Conservation (phyloP, 2,113 vertebrate genomes). For the Cyphomyrus plagiostoma region DNA sequence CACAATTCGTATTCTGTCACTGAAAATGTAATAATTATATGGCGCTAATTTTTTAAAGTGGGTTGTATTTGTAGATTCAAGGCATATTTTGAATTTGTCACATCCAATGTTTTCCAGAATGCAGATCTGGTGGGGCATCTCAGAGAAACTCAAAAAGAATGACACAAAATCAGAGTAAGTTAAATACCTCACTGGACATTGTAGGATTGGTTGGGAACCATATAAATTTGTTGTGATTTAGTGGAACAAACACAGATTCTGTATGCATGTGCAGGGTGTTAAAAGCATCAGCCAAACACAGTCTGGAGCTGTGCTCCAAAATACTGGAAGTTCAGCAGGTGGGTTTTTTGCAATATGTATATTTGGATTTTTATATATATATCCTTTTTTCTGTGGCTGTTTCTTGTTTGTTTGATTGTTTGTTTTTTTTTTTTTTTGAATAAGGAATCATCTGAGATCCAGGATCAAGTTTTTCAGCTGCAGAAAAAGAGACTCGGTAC, state of each 20-base stretch:
- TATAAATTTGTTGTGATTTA: neutral
- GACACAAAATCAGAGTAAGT: conserved; percentile 53
- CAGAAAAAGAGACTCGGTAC: conserved; percentile 15
- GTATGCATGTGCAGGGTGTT: conserved; percentile 40
- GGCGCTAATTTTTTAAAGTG: neutral
- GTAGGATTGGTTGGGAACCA: neutral
- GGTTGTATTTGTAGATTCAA: neutral
- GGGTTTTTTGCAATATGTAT: conserved; percentile 16
- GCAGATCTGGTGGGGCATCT: conserved; percentile 60
- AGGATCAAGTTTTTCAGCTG: conserved; percentile 52
- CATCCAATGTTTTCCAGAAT: conserved; percentile 51
- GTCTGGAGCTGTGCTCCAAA: conserved; percentile 45
- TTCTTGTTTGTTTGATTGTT: neutral
- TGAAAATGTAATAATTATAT: neutral
- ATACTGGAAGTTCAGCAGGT: conserved; percentile 53
- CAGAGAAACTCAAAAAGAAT: conserved; percentile 50
- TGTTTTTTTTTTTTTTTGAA: neutral
- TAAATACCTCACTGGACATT: neutral
- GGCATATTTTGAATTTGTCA: neutral
- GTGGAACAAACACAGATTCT: neutral
- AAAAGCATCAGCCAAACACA: conserved; percentile 45
- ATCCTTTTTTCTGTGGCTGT: neutral
- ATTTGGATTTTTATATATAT: neutral
- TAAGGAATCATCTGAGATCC: conserved; percentile 55
- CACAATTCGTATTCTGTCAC: neutral